A percentile compares a stretch with the other conserved stretches of the same genome.
phyloP scores from a whole-genome alignment of 2,113 vertebrate genomes.

The Ailurus styani region DNA sequence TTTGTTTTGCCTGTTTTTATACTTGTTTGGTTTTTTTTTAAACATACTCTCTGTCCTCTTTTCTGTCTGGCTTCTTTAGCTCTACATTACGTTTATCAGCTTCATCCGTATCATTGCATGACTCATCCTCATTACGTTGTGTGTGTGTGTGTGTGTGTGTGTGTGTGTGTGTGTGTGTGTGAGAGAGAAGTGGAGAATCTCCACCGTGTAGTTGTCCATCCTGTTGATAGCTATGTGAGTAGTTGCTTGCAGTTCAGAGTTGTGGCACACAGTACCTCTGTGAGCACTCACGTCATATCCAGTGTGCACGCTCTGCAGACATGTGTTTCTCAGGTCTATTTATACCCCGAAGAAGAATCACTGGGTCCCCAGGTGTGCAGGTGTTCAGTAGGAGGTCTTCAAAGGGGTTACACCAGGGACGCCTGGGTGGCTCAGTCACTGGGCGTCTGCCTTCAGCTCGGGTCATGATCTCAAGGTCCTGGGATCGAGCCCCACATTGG shows the following conservation, averaged over 20 bases:
- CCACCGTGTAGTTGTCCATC: too few relatives aligned
- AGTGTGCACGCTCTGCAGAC: fast-evolving
- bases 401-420: not conserved
- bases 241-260: not conserved
- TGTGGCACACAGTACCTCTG: not conserved
- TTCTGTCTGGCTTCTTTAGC: not conserved
- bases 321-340: not conserved
- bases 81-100: not conserved
- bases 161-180: too few relatives aligned
- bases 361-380: not conserved
- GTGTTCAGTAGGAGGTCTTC: not conserved
- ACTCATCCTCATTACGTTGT: not conserved
- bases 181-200: not conserved
- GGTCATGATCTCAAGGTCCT: too few relatives aligned
- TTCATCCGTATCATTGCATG: not conserved
- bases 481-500: too few relatives aligned
- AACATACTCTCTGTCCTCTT: not conserved
- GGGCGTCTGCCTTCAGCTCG: too few relatives aligned
- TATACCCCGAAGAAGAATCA: not conserved
- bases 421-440: too few relatives aligned
- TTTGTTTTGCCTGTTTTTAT: not conserved
- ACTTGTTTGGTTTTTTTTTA: not conserved
- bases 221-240: not conserved
- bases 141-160: too few relatives aligned
- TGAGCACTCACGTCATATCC: not conserved